Base-by-base conservation (phyloP, 2,797 vertebrate genomes). In the Chaetophractus vellerosus region DNA sequence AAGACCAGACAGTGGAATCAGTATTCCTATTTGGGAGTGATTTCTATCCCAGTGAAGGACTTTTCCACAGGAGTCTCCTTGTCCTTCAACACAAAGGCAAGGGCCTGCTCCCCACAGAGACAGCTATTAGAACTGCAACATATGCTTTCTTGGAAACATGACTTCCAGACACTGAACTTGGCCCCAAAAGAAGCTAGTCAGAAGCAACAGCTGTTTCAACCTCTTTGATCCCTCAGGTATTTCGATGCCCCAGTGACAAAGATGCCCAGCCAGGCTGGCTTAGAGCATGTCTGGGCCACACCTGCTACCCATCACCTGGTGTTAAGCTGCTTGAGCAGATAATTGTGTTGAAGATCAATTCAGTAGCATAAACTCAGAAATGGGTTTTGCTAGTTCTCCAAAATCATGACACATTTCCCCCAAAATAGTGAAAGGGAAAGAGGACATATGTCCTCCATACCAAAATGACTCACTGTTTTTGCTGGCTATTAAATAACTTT, bases 401-500 rank as follows among this genome's bases (percentile, higher is more conserved):
- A 80, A 61, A 72, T 16, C 45, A 75, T 38, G 45, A 38, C 75
- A 74, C 24, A 69, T 52, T 72, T 5, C 36, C 69, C 66, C 1
- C 1, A 68, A 64, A 59, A 79, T 78, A 1, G 9, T 33, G 50
- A 57, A 92, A 57, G 41, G 45, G n/a, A 57, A 79, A 50, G 71
- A 68, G 57, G 89, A 83, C 24, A 57, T 59, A 79, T 41, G 63
- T 21, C 15, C 78, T 80, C 48, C 14, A 2, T 66, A 33, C 28
- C 63, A 23, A 84, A 83, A 81, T 24, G 41, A 45, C 5, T 50
- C 75, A 83, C 0, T 36, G 74, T 7, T 71, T 74, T 63, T 52
- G 76, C 45, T 92, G 57, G 38, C 61, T 75, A 21, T 79, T 24
- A 88, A 68, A 72, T 16, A 52, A 57, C 80, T 78, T 78, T 36